Base-by-base conservation (phyloP, 2,888 invertebrate species). In the Lasioglossum malachurum region DNA sequence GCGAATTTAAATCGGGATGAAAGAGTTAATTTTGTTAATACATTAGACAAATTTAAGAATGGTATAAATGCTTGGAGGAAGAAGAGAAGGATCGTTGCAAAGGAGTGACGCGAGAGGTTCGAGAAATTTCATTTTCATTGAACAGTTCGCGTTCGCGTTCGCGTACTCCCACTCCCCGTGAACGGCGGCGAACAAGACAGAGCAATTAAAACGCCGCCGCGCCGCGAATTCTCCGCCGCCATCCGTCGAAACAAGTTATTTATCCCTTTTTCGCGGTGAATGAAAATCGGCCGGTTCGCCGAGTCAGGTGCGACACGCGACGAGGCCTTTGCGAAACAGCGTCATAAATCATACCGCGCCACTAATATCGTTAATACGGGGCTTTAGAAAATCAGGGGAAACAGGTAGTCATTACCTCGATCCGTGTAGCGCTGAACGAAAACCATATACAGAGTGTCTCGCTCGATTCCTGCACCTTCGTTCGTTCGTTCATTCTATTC, bases 291-390 rank as follows among this genome's bases (percentile, higher is more conserved):
- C 57, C 72, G 31, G 31, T 35, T 64, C 27, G 31, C 27, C 35
- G 57, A 19, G 67, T 41, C 49, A 35, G 53, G 19, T 19, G 74
- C 60, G 76, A 83, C 64, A 81, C 81, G 72, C 75, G 60, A 38
- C n/a, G 3, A 60, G 46, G 57, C 44, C 31, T 35, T 72, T 78
- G 75, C 71, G 80, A 75, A 57, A 67, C 38, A 60, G 31, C 19
- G 49, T 80, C 86, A 69, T 69, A 73, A 82, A 76, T 71, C 82
- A 31, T 71, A 8, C 44, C 7, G 49, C 2, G 23, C 60, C 60
- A n/a, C 78, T 82, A 77, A 75, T 82, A 78, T 82, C 78, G 46
- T 78, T 78, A 75, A 82, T 84, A 69, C 74, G 60, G 5, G 77
- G 67, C 83, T 83, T 57, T 67, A 76, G 82, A 69, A 82, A 78